Base-by-base conservation (phyloP, 2,888 invertebrate species). In the Lepidocyrtinus sp. region DNA sequence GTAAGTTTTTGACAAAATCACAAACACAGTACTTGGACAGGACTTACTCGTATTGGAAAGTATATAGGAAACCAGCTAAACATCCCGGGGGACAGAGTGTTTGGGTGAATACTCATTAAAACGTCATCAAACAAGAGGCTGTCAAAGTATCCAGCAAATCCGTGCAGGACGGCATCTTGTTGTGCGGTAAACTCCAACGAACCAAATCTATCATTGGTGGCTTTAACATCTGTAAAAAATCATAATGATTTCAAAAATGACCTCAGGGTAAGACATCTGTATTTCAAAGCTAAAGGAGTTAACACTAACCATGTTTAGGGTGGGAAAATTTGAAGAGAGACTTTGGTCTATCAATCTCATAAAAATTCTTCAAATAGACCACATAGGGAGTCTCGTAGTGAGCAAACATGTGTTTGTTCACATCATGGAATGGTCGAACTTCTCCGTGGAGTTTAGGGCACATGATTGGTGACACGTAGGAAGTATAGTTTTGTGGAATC, bases 11-110 rank as follows among this genome's bases (percentile, higher is more conserved):
- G 17, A 5, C 50, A 45, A n/a, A n/a, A n/a, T n/a, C n/a, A n/a
- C n/a, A n/a, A n/a, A n/a, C n/a, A n/a, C 45, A 2, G 46, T 21
- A 46, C 24, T 12, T 15, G 19, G 21, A 45, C 1, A 19, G 5
- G 19, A 87, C 89, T 89, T 90, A 95, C 95, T 90, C 91, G 91
- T 63, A 97, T 92, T 7, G 99, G 98, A 88, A 99, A 97, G 87
- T 95, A 95, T 84, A 98, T 95, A 3, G 99, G 98, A 89, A 99
- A 99, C 99, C 99, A 99, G 82, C 97, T 97, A 87, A 97, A 95
- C 96, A 99, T 96, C 86, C 95, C 96, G 0, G 92, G 91, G 21
- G 97, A 96, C 88, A 96, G 95, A 0, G 95, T 95, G 63, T 92
- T 91, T 0, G 99, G 98, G 87, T 95, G 93, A 87, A 96, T 98